These are phyloP conservation scores for Popillia japonica DNA, from an alignment of 1,140 invertebrate species.

Conservation along the genomic window DNA sequence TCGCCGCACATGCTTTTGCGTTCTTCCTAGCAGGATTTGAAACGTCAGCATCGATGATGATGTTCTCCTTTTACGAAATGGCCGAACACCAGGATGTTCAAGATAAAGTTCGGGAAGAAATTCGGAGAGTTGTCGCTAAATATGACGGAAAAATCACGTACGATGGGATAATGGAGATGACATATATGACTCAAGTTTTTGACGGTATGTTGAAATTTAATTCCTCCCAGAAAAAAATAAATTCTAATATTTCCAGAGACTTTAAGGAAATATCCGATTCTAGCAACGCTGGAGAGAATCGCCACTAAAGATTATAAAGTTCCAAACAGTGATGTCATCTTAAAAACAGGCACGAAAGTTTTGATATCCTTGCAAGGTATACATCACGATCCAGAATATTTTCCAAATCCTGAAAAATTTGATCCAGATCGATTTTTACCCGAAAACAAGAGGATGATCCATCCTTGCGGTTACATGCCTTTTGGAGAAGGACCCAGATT, in stretches of 20 bases:
- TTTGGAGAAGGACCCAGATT: conserved; percentile 78
- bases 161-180: conserved; percentile 65
- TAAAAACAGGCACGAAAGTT: conserved; percentile 61
- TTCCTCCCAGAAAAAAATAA: too few species aligned
- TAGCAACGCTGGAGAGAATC: conserved; percentile 56
- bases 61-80: conserved; percentile 62
- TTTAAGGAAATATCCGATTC: conserved; percentile 39
- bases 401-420: conserved; percentile 67
- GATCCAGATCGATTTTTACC: conserved; percentile 68
- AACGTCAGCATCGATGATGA: conserved; percentile 60
- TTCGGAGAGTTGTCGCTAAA: conserved; percentile 59
- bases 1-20: conserved; percentile 39
- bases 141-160: conserved; percentile 64
- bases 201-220: neutral
- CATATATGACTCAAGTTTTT: conserved; percentile 48
- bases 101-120: conserved; percentile 60
- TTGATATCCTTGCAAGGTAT: conserved; percentile 64
- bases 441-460: conserved; percentile 61
- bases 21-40: conserved; percentile 63
- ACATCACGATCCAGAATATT: conserved; percentile 68
- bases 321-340: conserved; percentile 58
- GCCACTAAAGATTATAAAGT: conserved; percentile 62
- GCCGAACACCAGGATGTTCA: conserved; percentile 62
- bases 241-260: conserved; percentile 59
- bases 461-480: conserved; percentile 68